These are phyloP conservation scores for Chrysolina oricalcia DNA, from an alignment of 2,888 invertebrate genomes.

Conservation along the genomic window DNA sequence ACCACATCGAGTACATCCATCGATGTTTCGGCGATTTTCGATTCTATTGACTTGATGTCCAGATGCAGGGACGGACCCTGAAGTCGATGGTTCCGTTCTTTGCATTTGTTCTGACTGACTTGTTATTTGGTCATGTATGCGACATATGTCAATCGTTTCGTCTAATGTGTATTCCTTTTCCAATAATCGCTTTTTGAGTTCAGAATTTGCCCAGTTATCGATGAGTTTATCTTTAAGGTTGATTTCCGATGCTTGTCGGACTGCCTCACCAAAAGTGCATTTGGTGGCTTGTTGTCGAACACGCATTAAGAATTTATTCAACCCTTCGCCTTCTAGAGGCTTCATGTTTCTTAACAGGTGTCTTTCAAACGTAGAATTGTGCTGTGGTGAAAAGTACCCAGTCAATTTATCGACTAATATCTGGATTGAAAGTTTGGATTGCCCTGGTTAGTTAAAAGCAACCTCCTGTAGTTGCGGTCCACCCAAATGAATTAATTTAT, in stretches of 20 bases:
- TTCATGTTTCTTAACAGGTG: constrained; percentile 57
- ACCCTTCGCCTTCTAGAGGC: constrained; percentile 58
- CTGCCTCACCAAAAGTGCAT: constrained; percentile 59
- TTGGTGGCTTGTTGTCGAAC: constrained; percentile 61
- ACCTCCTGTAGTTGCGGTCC: constrained; percentile 59
- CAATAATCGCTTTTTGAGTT: constrained; percentile 54
- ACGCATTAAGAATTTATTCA: constrained; percentile 60
- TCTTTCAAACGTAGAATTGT: constrained; percentile 62
- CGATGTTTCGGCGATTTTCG: constrained; percentile 20
- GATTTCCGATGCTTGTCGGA: constrained; percentile 51
- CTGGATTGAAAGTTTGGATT: constrained; percentile 46
- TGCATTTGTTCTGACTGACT: no score
- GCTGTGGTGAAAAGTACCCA: constrained; percentile 59
- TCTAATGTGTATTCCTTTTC: no score
- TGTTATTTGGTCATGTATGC: no score
- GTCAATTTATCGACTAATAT: no score
- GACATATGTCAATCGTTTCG: constrained; percentile 26
- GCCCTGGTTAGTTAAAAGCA: constrained; percentile 57
- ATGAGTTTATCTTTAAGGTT: constrained; percentile 34
- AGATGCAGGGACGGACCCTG: no score
- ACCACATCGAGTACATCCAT: constrained; percentile 34
- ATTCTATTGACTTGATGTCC: no score
- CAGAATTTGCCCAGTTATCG: constrained; percentile 49
- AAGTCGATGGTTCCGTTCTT: no score
- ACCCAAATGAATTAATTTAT: constrained; percentile 59